phyloP scores from a whole-genome alignment of 1,140 invertebrate species.

The Drosophila gunungcola region DNA sequence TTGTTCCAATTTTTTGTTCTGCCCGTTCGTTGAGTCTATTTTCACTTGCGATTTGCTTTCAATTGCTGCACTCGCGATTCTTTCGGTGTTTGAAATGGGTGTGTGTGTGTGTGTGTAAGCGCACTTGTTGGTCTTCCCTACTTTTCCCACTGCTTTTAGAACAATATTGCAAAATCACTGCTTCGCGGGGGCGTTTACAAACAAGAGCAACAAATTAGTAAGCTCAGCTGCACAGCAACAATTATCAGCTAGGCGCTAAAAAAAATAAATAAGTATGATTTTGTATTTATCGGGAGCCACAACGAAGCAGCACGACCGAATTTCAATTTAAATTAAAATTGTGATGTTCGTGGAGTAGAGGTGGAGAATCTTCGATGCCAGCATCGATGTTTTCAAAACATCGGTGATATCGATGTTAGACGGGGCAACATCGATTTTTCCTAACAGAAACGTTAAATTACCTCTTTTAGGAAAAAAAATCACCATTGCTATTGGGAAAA shows the following conservation, averaged over 20 bases:
- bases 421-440: too few relatives aligned
- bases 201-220: too few relatives aligned
- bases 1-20: conserved; percentile 58
- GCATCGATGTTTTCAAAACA: too few relatives aligned
- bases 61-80: conserved; percentile 52
- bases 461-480: too few relatives aligned
- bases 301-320: conserved; percentile 2
- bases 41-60: conserved; percentile 75
- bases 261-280: neutral
- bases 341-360: neutral
- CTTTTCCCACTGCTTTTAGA: neutral
- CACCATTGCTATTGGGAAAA: too few relatives aligned
- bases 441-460: too few relatives aligned
- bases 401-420: too few relatives aligned
- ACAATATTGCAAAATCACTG: neutral
- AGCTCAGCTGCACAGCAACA: neutral
- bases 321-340: conserved; percentile 7
- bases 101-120: conserved; percentile 22
- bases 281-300: neutral
- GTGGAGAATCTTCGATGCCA: too few relatives aligned
- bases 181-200: neutral
- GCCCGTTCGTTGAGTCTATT: conserved; percentile 58
- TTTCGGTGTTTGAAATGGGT: conserved; percentile 2
- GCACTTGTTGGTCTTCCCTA: conserved; percentile 66
- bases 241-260: neutral